Conservation (phyloP, 2,113 vertebrate genomes). For the Ranitomeya imitator region DNA sequence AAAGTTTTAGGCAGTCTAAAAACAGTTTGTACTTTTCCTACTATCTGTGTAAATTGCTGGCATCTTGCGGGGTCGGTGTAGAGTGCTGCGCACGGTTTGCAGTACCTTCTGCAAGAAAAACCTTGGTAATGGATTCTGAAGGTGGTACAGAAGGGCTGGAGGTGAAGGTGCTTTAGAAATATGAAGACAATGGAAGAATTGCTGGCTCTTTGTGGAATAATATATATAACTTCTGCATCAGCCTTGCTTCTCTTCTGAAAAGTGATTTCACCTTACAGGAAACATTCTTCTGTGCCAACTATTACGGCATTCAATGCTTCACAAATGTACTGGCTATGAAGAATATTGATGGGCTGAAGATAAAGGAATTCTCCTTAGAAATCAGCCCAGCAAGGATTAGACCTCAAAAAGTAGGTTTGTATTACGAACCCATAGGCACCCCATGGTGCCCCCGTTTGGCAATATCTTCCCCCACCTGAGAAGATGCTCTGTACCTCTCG, state of each 20-base stretch:
- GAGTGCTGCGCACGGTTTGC: background rate
- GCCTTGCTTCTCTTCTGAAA: slow-evolving; percentile 39
- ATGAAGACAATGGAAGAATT: slow-evolving; percentile 37
- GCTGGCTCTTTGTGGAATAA: slow-evolving; percentile 39
- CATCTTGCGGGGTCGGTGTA: background rate
- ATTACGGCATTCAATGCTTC: background rate
- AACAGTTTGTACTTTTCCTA: background rate
- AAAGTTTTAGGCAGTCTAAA: background rate
- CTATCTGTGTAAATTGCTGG: slow-evolving; percentile 19
- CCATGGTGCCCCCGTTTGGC: background rate
- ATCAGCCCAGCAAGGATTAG: background rate
- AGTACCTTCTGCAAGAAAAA: slow-evolving; percentile 20
- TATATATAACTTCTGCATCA: slow-evolving; percentile 38
- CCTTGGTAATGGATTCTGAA: slow-evolving; percentile 46
- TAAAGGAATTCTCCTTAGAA: background rate
- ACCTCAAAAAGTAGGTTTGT: background rate
- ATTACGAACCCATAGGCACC: background rate
- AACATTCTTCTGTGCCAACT: slow-evolving; percentile 28
- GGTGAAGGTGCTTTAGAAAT: slow-evolving; percentile 50
- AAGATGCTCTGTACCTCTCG: too few relatives aligned
- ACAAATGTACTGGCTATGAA: background rate
- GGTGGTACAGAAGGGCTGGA: slow-evolving; percentile 40
- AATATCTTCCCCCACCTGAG: background rate
- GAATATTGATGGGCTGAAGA: slow-evolving; percentile 25
- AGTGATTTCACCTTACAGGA: slow-evolving; percentile 44